Evolutionary conservation across 2,797 vertebrate species (phyloP), one percentile per base, ranked within the genome.

Genomic region (Sorex maritimensis): DNA sequence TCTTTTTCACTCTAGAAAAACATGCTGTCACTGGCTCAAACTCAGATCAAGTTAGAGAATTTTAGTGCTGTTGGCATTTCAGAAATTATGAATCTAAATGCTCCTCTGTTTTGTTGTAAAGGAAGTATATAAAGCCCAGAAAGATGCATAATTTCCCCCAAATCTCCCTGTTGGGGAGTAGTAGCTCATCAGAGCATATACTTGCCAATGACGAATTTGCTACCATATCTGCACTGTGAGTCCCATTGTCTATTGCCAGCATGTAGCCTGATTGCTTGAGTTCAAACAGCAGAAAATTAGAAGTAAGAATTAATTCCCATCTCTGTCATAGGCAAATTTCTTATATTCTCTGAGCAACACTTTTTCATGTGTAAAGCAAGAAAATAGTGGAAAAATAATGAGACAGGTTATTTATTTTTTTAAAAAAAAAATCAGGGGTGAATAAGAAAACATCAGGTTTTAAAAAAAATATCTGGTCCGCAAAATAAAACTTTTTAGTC

Each of bases 81-180:
- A 24, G 69, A 94, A 80, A 17, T 93, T 21, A 75, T 61, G 79
- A 72, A 82, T 52, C 68, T 63, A 94, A 85, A 58, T 69, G 21
- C 19, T 81, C 34, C 30, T 78, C 19, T 91, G 81, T 74, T 84
- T 93, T 23, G 34, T 67, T 81, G 14, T 23, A 88, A 88, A 94
- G 30, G 46, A 84, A 90, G n/a, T 4, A 67, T 44, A 58, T 23
- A 90, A 84, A 58, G 1, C 5, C 55, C 3, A 5, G 61, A 80
- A 72, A 61, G 11, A 21, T 84, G 30, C 6, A 41, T 2, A 58
- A 55, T 72, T 86, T 55, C 4, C 21, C 34, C 41, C 41, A 55
- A 61, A 73, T 61, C 46, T 14, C 19, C 17, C 2, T n/a, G 2
- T 7, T 34, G 19, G 44, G 17, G 19, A 38, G 28, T 28, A 41